Conservation (phyloP, 2,888 invertebrate genomes). For the Cryptus viduatorius region DNA sequence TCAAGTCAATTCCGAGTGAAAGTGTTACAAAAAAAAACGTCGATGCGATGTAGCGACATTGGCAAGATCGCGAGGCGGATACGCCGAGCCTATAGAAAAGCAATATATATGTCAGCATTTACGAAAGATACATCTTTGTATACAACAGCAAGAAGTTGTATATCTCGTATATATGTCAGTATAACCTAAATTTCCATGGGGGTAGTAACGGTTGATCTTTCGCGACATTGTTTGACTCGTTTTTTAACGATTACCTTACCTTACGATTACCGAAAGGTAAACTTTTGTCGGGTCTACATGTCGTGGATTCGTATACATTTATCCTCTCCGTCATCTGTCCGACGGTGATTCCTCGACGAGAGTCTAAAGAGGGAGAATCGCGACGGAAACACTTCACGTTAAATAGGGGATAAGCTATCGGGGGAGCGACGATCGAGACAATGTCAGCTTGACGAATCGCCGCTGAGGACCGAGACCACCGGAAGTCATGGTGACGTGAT, state of each 20-base stretch:
- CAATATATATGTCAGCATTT: not conserved
- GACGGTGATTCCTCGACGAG: not conserved
- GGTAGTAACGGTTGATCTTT: no score
- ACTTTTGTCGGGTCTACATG: not conserved
- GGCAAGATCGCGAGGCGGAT: not conserved
- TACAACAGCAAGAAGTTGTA: not conserved
- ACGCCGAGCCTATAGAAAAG: no score
- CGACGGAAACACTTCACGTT: not conserved
- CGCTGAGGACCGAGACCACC: conserved; percentile 69
- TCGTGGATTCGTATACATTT: not conserved
- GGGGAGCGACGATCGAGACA: not conserved
- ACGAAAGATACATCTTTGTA: not conserved
- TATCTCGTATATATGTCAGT: no score
- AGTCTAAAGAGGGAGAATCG: not conserved
- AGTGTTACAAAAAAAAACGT: not conserved
- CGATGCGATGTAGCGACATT: not conserved
- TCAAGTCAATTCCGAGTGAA: not conserved
- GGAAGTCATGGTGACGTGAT: conserved; percentile 51
- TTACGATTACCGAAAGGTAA: not conserved
- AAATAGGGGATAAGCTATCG: conserved; percentile 11
- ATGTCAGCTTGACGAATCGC: conserved; percentile 70
- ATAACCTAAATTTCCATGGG: no score
- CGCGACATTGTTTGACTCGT: no score
- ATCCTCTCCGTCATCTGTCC: not conserved
- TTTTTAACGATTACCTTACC: no score